Evolutionary conservation across 2,797 vertebrate genomes (phyloP).

Genomic region (Chanos chanos): DNA sequence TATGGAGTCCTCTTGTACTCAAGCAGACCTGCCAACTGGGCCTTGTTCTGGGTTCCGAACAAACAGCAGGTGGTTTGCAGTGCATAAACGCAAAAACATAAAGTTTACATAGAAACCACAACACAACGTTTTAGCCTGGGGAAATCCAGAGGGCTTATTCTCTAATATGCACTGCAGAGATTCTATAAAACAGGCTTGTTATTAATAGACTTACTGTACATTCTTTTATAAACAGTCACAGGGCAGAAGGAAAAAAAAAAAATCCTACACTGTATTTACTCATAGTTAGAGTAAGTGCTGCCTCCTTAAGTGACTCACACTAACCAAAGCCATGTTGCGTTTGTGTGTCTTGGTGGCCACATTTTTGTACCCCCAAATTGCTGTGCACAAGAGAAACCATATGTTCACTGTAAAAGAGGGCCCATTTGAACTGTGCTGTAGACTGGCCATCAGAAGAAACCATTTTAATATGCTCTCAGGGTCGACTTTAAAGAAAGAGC

Average conservation of each 20-base stretch:
- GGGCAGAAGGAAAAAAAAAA: conserved; percentile 27
- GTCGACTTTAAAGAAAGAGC: conserved; percentile 48
- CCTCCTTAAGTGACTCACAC: conserved; percentile 36
- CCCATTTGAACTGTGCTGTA: conserved; percentile 59
- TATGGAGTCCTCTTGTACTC: too few relatives aligned
- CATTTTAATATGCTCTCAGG: conserved; percentile 50
- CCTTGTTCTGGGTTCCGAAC: too few relatives aligned
- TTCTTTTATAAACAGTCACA: conserved; percentile 22
- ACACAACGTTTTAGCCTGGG: background rate
- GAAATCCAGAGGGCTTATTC: conserved; percentile 8
- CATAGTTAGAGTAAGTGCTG: conserved; percentile 31
- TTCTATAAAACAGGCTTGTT: conserved; percentile 1
- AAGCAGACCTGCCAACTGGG: too few relatives aligned
- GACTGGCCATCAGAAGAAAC: conserved; percentile 53
- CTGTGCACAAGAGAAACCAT: conserved; percentile 55
- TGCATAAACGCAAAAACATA: too few relatives aligned
- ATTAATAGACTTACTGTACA: conserved; percentile 27
- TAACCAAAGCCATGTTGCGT: conserved; percentile 50
- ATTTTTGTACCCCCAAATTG: conserved; percentile 56
- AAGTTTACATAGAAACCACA: too few relatives aligned
- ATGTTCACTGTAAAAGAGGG: conserved; percentile 54
- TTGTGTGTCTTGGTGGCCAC: conserved; percentile 49
- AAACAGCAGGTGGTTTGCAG: too few relatives aligned
- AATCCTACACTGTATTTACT: conserved; percentile 34
- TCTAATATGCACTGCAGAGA: conserved; percentile 13